These are phyloP conservation scores for Ruditapes philippinarum DNA, from an alignment of 1,140 invertebrate species.

Conservation along the genomic window DNA sequence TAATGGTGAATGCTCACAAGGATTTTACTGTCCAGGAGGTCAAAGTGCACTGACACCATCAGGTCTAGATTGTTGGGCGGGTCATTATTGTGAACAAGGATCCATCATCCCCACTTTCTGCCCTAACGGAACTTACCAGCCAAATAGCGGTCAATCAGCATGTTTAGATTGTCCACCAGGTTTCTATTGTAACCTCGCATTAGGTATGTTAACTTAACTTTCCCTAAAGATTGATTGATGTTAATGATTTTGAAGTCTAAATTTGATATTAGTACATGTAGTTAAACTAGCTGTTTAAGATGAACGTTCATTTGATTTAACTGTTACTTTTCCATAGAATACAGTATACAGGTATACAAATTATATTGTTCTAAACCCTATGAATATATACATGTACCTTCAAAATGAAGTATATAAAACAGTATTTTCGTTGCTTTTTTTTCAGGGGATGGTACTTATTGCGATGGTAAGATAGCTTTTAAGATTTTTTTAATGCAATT, in stretches of 20 bases:
- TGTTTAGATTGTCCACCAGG: constrained; percentile 82
- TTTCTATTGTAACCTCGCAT: constrained; percentile 81
- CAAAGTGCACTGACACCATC: constrained; percentile 79
- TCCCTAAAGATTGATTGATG: too few species aligned
- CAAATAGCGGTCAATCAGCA: constrained; percentile 70
- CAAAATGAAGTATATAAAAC: too few species aligned
- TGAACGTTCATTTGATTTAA: neutral
- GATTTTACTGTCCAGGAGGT: constrained; percentile 85
- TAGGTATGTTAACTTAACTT: too few species aligned
- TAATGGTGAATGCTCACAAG: constrained; percentile 78
- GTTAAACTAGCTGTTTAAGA: neutral
- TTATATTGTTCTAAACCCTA: too few species aligned
- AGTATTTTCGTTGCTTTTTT: too few species aligned
- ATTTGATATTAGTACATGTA: neutral
- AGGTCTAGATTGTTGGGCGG: constrained; percentile 78
- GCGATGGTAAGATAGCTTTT: constrained; percentile 72
- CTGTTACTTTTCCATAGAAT: neutral
- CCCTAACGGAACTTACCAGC: constrained; percentile 84
- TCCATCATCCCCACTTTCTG: constrained; percentile 77
- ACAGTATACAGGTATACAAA: too few species aligned
- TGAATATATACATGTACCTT: too few species aligned
- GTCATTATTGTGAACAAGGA: constrained; percentile 80
- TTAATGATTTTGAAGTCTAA: too few species aligned
- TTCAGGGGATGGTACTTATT: constrained; percentile 69
- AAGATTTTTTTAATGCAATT: too few species aligned